These are phyloP conservation scores for Aramus guarauna DNA, from an alignment of 2,113 vertebrate genomes.

Conservation along the genomic window DNA sequence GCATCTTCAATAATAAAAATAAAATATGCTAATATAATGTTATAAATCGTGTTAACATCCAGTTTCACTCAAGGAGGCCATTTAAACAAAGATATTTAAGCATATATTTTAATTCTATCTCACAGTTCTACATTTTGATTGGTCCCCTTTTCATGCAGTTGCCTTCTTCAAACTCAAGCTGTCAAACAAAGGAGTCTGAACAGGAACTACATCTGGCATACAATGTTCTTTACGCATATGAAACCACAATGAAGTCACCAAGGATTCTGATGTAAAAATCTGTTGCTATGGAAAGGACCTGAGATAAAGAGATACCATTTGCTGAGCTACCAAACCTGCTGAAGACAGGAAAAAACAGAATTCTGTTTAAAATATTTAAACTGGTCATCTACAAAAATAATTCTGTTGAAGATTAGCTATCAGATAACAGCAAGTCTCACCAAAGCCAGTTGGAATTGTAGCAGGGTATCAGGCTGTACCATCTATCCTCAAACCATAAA, in stretches of 20 bases:
- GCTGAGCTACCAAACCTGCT: background rate
- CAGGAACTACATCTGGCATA: background rate
- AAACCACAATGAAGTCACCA: slow-evolving; percentile 53
- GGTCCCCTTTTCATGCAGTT: background rate
- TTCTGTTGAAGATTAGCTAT: background rate
- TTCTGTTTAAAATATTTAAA: background rate
- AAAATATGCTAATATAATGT: background rate
- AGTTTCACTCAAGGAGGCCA: background rate
- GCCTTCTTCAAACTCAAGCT: background rate
- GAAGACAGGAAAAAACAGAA: background rate
- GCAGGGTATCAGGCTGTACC: background rate
- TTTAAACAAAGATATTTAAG: background rate
- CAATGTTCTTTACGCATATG: background rate
- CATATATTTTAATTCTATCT: background rate
- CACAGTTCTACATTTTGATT: background rate
- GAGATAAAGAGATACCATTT: background rate
- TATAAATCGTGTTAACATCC: background rate
- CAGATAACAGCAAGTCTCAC: background rate
- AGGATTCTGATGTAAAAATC: background rate
- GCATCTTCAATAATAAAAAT: background rate
- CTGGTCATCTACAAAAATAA: background rate
- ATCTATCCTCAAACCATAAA: background rate
- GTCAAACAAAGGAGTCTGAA: background rate
- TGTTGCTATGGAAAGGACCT: background rate
- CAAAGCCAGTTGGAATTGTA: background rate